phyloP scores from a whole-genome alignment of 1,140 invertebrate species.

The Medauroidea extradentata region DNA sequence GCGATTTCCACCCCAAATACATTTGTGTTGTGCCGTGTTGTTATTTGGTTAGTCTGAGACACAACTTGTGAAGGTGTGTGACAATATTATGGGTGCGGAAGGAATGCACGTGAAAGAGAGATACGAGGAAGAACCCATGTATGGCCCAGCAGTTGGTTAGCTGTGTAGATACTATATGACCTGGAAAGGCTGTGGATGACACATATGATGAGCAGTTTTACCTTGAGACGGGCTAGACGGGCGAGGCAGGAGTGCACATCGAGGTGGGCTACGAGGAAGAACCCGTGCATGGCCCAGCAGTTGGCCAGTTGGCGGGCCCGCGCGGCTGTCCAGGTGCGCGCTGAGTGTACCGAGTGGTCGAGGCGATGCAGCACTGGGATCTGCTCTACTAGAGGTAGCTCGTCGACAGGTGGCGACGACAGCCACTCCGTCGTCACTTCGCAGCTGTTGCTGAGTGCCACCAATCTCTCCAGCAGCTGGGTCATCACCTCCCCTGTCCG shows the following conservation, averaged over 20 bases:
- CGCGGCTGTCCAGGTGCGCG: slow-evolving; percentile 63
- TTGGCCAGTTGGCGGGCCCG: slow-evolving; percentile 64
- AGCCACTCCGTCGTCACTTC: slow-evolving; percentile 62
- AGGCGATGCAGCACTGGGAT: slow-evolving; percentile 72
- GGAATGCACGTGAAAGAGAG: slow-evolving; percentile 56
- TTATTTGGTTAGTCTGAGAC: too few species aligned
- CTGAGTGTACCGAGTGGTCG: slow-evolving; percentile 73
- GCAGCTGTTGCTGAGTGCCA: slow-evolving; percentile 59
- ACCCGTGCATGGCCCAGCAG: slow-evolving; percentile 65
- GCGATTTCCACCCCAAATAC: too few species aligned
- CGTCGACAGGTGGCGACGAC: slow-evolving; percentile 42
- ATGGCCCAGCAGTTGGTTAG: slow-evolving; percentile 70
- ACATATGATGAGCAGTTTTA: background rate
- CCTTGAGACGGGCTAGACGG: slow-evolving; percentile 1
- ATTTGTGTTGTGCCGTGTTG: too few species aligned
- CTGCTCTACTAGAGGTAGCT: slow-evolving; percentile 71
- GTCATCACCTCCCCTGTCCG: too few species aligned
- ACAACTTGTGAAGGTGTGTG: too few species aligned
- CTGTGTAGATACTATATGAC: too few species aligned
- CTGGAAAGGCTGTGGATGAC: too few species aligned
- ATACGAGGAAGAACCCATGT: slow-evolving; percentile 56
- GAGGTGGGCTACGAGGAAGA: slow-evolving; percentile 51
- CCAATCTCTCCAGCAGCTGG: slow-evolving; percentile 35
- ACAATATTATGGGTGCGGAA: slow-evolving; percentile 50
- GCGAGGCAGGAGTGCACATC: slow-evolving; percentile 61